These are phyloP conservation scores for Erebia ligea DNA, from an alignment of 2,888 invertebrate genomes.

Conservation along the genomic window DNA sequence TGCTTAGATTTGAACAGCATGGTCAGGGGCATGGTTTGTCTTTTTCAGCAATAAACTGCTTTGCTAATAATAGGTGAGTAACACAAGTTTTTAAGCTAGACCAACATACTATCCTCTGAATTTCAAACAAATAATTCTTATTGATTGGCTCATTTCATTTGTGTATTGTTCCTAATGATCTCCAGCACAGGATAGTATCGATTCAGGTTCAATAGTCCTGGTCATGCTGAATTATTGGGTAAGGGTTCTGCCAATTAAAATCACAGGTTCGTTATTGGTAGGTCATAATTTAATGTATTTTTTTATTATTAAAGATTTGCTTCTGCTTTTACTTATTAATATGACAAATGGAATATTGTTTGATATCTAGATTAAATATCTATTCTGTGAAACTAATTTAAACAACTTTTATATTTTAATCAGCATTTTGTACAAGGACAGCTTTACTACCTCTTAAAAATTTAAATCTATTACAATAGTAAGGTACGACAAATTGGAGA, in stretches of 20 bases:
- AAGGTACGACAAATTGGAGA: constrained; percentile 58
- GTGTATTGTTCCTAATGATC: too few species aligned
- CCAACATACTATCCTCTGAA: too few species aligned
- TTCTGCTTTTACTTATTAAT: constrained; percentile 81
- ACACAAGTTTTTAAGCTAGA: too few species aligned
- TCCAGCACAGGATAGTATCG: too few species aligned
- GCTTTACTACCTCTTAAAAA: constrained; percentile 61
- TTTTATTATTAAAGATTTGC: constrained; percentile 79
- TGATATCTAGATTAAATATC: constrained; percentile 80
- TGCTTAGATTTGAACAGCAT: too few species aligned
- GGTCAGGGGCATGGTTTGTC: too few species aligned
- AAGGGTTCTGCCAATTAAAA: constrained; percentile 53
- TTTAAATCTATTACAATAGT: constrained; percentile 54
- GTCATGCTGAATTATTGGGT: background rate
- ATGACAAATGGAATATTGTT: constrained; percentile 83
- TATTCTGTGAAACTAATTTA: constrained; percentile 80
- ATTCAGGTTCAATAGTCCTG: background rate
- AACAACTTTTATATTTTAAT: constrained; percentile 82
- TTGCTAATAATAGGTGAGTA: too few species aligned
- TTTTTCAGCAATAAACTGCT: too few species aligned
- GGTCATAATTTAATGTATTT: constrained; percentile 83
- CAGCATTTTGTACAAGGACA: constrained; percentile 75
- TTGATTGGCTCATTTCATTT: background rate
- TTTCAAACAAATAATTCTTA: too few species aligned
- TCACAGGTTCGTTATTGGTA: constrained; percentile 74